Evolutionary conservation across 2,797 vertebrate genomes (phyloP).

Genomic region (Peromyscus eremicus): DNA sequence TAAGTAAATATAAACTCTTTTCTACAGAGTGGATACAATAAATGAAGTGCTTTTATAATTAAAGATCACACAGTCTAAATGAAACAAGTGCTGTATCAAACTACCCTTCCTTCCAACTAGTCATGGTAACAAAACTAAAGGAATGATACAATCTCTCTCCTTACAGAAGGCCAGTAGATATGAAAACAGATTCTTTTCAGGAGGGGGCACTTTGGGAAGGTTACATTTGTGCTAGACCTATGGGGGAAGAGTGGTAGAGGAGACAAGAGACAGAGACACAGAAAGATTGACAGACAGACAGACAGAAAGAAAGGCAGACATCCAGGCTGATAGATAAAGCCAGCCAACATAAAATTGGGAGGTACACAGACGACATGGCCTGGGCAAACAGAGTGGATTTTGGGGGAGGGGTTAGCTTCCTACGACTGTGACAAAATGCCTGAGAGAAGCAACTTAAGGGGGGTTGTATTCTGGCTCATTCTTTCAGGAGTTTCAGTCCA

Average conservation of each 20-base stretch:
- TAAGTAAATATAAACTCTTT: background rate
- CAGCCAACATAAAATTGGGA: background rate
- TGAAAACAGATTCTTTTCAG: background rate
- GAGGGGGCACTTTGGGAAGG: background rate
- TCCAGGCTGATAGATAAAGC: background rate
- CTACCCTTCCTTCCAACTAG: background rate
- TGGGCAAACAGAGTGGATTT: fast-evolving
- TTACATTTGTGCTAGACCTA: background rate
- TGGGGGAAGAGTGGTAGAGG: background rate
- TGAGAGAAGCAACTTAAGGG: background rate
- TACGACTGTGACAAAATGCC: background rate
- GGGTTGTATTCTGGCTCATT: background rate
- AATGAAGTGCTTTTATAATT: background rate
- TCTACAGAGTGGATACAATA: background rate
- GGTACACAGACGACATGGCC: fast-evolving
- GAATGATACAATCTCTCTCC: background rate
- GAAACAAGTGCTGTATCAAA: background rate
- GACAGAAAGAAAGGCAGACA: background rate
- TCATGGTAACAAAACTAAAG: background rate
- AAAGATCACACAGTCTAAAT: background rate
- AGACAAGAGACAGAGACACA: too few species aligned
- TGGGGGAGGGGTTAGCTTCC: background rate
- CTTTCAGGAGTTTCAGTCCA: background rate
- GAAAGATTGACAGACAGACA: background rate
- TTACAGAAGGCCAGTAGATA: background rate